Evolutionary conservation across 2,888 invertebrate genomes (phyloP), one percentile per base, ranked within the genome.

Genomic region (Pseudococcus longispinus): DNA sequence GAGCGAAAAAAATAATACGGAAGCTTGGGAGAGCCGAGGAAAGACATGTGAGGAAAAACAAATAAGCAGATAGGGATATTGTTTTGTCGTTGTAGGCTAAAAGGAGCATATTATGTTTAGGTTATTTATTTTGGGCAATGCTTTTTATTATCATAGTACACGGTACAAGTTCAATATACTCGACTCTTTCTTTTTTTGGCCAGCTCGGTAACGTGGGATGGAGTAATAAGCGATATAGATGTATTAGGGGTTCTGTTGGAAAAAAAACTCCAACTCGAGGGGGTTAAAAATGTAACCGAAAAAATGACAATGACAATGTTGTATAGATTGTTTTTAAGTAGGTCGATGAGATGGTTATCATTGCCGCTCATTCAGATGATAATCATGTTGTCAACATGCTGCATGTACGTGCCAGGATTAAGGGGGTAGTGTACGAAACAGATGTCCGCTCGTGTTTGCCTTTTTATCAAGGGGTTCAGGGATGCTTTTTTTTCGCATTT

Each of bases 321-420:
- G 74, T 51, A 77, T 70, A 85, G 86, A 86, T 86, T 86, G 86
- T 86, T 86, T 80, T 29, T 85, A 86, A 86, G 86, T 86, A 86
- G 86, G 86, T 86, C 80, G 86, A 86, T 86, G 86, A 86, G 86
- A 86, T 86, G 86, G 86, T 86, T 86, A 86, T 86, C 86, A 86
- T 86, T 86, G 86, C 80, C 42, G 77, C 80, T 77, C 86, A 86
- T 86, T 86, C 74, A 86, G 44, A 86, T 86, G 86, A 86, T 86
- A 86, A 86, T 86, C 74, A 86, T 80, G 80, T 86, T 86, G 86
- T 86, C 80, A 86, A 86, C 86, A 80, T 86, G 42, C 37, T 20
- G 23, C 77, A 37, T 18, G 32, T 32, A 32, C 32, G 9, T 32
- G 32, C 6, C 13, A 9, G 74, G 74, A 32, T 74, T 29, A 74